Evolutionary conservation across 2,888 invertebrate species (phyloP), one percentile per base, ranked within the genome.

Genomic region (Metacarcinus magister): DNA sequence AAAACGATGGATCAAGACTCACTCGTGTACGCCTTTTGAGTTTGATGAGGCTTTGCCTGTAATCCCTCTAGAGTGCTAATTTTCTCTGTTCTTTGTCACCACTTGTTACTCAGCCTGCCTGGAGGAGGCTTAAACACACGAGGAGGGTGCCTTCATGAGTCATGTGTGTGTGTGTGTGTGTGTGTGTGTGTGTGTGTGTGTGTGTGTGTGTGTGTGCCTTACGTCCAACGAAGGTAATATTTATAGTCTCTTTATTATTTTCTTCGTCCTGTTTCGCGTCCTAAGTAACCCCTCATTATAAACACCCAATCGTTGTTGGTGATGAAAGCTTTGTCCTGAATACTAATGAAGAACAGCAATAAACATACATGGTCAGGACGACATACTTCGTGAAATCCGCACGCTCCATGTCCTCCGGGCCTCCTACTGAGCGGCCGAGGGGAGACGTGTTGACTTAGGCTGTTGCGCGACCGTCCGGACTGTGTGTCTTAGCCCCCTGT

Each of bases 401-500:
- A 28, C 82, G 32, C 8, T 8, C 16, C 82, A 16, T 32, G 8
- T 82, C 28, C 32, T 32, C 82, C 13, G 82, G 82, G 32, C 13
- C 82, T 28, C 82, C 28, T 82, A 28, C 82, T 32, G 32, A 16
- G 82, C 82, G 82, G 2, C 32, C 7, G 32, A 28, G 32, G 82
- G 82, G 82, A 82, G 82, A 8, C 82, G 32, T 82, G 82, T 82
- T 82, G 28, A 82, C 82, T 32, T 82, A 82, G 82, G 82, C 7
- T 82, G 82, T 28, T 82, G 82, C 32, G 82, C 82, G 82, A 32
- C 82, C 82, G 82, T 28, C 82, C 82, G 32, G 32, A 13, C 82
- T 82, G 82, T 82, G 82, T 82, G 82, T 82, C 82, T 82, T 82
- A 32, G 82, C 82, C 82, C 82, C 32, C 82, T 28, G 82, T 32